Base-by-base conservation (phyloP, 1,140 invertebrate species). In the Scylla paramamosain region DNA sequence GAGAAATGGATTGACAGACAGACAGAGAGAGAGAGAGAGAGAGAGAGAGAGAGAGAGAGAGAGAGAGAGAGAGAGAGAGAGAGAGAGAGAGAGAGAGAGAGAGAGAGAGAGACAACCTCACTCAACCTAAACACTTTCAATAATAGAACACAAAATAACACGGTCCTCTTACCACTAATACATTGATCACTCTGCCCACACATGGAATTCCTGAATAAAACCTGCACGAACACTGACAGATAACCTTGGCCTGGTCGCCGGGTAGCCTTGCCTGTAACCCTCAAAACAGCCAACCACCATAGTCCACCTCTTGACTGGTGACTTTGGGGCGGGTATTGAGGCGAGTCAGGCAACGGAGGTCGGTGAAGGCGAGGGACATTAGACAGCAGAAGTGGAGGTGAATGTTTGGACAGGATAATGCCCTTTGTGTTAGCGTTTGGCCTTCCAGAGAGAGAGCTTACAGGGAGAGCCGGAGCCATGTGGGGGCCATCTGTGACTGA, bases 1-100 rank as follows among this genome's bases (percentile, higher is more conserved):
- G 32, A 25, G 84, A 31, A 28, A 32, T 87, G 31, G 84, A 46
- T 16, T 3, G 84, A 39, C 2, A 39, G 31, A 87, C 0, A 87
- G 84, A 87, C 0, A 87, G 84, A 87, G 29, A 87, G 84, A 87
- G 29, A 87, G 84, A 87, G 29, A 87, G 84, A 87, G 29, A 87
- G 84, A 87, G 29, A 87, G 84, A 39, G 29, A 32, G 84, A 87
- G 29, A 87, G 84, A 32, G 29, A 87, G 84, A 87, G 84, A 87
- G 84, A 87, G 29, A 87, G 84, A 31, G 84, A 83, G 82, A 83
- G 20, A 83, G 82, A 83, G 82, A 83, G 82, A 48, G 82, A 83
- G 82, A 83, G 20, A 25, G 82, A 83, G 82, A 83, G 82, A 83
- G 6, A 83, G 82, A 83, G 82, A 83, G 20, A 83, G 82, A 83